A percentile compares a stretch with the other conserved stretches of the same genome.
Evolutionary conservation across 2,797 vertebrate genomes (phyloP).

Genomic region (Microctenopoma steveboyesi): DNA sequence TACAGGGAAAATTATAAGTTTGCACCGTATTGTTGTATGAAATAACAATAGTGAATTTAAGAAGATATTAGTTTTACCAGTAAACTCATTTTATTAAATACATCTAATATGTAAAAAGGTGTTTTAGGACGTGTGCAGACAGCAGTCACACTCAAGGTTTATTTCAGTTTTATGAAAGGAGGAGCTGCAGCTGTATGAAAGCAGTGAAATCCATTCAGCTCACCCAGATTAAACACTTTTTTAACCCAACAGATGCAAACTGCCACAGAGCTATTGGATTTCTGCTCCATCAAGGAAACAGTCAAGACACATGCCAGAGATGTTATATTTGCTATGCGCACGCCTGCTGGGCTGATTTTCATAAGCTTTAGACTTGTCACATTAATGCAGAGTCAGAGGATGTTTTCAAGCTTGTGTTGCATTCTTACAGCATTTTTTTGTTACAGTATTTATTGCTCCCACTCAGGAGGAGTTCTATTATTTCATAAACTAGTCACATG

Average conservation of each 20-base stretch:
- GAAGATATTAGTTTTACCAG: not conserved
- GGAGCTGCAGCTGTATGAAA: constrained; percentile 13
- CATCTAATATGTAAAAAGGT: not conserved
- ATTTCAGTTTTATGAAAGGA: constrained; percentile 15
- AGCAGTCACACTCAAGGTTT: not conserved
- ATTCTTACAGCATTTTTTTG: not conserved
- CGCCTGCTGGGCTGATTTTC: constrained; percentile 9
- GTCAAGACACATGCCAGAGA: constrained; percentile 15
- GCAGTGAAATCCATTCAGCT: constrained; percentile 24
- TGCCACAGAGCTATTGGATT: constrained; percentile 50
- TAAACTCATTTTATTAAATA: not conserved
- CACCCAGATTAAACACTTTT: constrained; percentile 25
- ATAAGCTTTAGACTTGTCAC: constrained; percentile 7
- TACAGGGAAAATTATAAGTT: not conserved
- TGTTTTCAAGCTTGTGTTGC: constrained; percentile 6
- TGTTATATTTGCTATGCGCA: constrained; percentile 13
- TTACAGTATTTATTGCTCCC: not conserved
- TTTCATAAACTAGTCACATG: not conserved
- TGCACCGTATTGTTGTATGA: too few relatives aligned
- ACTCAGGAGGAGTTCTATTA: not conserved
- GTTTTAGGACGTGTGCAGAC: not conserved
- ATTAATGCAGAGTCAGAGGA: constrained; percentile 14
- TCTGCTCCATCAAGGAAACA: constrained; percentile 45
- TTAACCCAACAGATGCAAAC: constrained; percentile 45
- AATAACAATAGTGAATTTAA: not conserved